These are phyloP conservation scores for Buphagus erythrorhynchus DNA, from an alignment of 2,797 vertebrate genomes.

Conservation along the genomic window DNA sequence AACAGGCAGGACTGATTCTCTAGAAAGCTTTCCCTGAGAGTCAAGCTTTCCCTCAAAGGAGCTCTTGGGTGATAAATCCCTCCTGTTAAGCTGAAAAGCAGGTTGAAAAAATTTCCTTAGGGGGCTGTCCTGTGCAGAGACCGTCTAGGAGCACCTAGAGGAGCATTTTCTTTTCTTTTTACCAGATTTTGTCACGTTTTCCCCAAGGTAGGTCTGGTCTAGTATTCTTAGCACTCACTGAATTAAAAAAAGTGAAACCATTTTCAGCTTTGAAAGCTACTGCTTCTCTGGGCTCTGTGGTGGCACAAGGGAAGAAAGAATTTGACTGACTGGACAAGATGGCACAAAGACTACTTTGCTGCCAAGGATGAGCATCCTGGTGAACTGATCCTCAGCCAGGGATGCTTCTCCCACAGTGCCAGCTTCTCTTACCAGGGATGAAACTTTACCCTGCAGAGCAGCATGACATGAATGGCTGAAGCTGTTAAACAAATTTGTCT, in stretches of 20 bases:
- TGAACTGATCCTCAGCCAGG: background rate
- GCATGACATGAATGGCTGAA: background rate
- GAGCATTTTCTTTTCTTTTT: background rate
- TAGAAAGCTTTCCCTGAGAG: background rate
- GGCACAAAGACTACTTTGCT: background rate
- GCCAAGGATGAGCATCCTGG: background rate
- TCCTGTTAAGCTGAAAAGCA: background rate
- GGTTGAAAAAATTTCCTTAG: background rate
- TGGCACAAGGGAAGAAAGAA: background rate
- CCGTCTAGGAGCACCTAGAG: background rate
- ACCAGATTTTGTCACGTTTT: background rate
- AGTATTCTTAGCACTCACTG: background rate
- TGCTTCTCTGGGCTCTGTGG: background rate
- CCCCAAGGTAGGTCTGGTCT: background rate
- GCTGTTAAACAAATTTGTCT: slow-evolving; percentile 22
- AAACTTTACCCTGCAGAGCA: slow-evolving; percentile 1
- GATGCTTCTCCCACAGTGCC: background rate
- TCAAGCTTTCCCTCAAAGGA: background rate
- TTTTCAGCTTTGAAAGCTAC: background rate
- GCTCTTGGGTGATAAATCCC: background rate
- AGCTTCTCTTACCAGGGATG: background rate
- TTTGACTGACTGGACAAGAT: background rate
- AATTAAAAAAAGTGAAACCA: background rate
- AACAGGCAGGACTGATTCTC: background rate
- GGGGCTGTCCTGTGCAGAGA: background rate